Base-by-base conservation (phyloP, 2,113 vertebrate genomes). In the Dolichotis patagonum region DNA sequence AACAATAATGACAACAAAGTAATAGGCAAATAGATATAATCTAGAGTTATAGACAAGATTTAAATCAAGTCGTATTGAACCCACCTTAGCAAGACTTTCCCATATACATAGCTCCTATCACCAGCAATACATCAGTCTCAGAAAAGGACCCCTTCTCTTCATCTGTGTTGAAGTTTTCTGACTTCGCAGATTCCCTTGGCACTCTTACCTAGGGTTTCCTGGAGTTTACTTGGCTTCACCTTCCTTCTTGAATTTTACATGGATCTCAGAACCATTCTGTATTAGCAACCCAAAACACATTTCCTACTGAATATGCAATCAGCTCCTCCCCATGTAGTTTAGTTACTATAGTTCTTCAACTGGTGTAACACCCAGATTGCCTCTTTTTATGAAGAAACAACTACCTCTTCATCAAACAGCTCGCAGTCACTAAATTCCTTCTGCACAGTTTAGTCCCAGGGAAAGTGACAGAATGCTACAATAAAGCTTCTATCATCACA, bases 191-290 rank as follows among this genome's bases (percentile, higher is more conserved):
- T 26, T 10, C 17, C 38, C 56, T 56, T 46, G 8, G 3, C 26
- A 12, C 32, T 67, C 35, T 82, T 38, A 4, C 20, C 32, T 80
- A 67, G 2, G 3, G 41, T 87, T 83, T 83, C 0, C 38, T 82
- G 3, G 10, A 49, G 4, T 13, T 2, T 43, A 38, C 35, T 35
- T 77, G 8, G 90, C 24, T 5, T 90, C 1, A 35, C 67, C 0
- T 69, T 10, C 22, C 19, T 38, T 80, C 54, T 81, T 93, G 52
- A 22, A 94, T 86, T 94, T 91, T 24, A 90, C 6, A 52, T 84
- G 52, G 32, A 73, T 90, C 24, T 71, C 46, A 83, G 38, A n/a
- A 43, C 1, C 1, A 46, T 84, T 73, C 19, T 22, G 58, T 65
- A 24, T 24, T 1, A 38, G 3, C 13, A 11, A 80, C 26, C 54